Conservation (phyloP, 2,797 vertebrate species). For the Dendrocincla tyrannina region DNA sequence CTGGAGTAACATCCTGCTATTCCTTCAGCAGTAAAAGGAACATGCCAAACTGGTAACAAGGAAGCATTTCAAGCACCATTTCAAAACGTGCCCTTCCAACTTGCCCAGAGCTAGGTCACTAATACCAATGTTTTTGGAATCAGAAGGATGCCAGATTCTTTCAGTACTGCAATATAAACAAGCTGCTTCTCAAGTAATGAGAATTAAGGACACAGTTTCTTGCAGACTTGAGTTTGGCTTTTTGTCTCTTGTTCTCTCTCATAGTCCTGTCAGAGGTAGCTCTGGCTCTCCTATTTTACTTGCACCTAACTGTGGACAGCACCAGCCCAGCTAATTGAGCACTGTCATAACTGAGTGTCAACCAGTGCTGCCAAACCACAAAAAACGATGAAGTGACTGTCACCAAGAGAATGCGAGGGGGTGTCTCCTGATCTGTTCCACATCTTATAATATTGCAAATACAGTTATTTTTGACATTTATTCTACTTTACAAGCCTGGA, state of each 20-base stretch:
- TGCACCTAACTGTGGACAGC: background rate
- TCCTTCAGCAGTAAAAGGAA: background rate
- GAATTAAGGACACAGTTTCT: background rate
- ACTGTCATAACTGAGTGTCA: background rate
- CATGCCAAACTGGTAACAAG: background rate
- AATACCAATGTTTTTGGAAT: background rate
- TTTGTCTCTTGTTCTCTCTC: background rate
- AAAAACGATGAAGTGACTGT: background rate
- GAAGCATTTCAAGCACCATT: background rate
- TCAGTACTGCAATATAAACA: background rate
- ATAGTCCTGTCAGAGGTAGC: background rate
- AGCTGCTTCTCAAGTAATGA: background rate
- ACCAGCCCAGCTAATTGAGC: background rate
- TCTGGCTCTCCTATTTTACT: background rate
- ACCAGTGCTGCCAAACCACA: background rate
- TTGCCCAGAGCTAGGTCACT: background rate
- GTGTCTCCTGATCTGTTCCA: background rate
- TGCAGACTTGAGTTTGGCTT: background rate
- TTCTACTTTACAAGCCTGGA: background rate
- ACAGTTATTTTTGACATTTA: constrained; percentile 40
- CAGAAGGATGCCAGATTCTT: background rate
- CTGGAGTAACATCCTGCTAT: background rate
- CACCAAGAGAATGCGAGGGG: background rate
- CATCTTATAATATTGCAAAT: background rate
- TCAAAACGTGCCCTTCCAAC: background rate